Conservation (phyloP, 1,140 invertebrate genomes). For the Pachypeltis micranthus region DNA sequence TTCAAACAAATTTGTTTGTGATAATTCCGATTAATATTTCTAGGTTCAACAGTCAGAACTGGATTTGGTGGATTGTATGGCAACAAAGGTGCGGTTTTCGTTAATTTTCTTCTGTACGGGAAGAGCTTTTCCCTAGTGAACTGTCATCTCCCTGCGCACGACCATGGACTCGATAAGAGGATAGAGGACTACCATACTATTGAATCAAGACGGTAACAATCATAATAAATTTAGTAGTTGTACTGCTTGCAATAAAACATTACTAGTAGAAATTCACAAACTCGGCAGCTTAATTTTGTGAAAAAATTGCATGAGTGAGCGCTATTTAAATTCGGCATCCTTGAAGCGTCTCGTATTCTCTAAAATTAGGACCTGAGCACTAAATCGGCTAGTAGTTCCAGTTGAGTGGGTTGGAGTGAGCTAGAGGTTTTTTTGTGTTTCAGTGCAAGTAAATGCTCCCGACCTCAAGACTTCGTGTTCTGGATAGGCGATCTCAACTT, state of each 20-base stretch:
- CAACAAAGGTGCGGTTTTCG: background rate
- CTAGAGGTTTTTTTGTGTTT: too few species aligned
- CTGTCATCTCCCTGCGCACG: background rate
- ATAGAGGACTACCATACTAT: background rate
- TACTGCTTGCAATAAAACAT: too few species aligned
- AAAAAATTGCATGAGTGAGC: too few species aligned
- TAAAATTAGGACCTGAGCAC: too few species aligned
- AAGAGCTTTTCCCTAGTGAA: background rate
- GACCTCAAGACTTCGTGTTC: background rate
- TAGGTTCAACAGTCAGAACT: background rate
- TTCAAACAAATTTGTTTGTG: background rate
- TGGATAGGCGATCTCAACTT: background rate
- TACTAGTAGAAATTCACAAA: too few species aligned
- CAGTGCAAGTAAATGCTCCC: background rate
- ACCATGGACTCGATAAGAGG: background rate
- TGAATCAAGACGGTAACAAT: background rate
- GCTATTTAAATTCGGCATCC: too few species aligned
- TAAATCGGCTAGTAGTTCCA: too few species aligned
- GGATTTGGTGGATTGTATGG: background rate
- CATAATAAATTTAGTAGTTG: background rate
- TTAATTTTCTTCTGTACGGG: background rate
- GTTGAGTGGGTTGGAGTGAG: too few species aligned
- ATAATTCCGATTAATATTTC: too few species aligned
- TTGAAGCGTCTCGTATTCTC: too few species aligned
- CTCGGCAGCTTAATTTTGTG: too few species aligned